Percentiles rank a stretch among this genome's conserved stretches.
Conservation (phyloP, 2,888 invertebrate genomes). For the Heliconius ethilla region DNA sequence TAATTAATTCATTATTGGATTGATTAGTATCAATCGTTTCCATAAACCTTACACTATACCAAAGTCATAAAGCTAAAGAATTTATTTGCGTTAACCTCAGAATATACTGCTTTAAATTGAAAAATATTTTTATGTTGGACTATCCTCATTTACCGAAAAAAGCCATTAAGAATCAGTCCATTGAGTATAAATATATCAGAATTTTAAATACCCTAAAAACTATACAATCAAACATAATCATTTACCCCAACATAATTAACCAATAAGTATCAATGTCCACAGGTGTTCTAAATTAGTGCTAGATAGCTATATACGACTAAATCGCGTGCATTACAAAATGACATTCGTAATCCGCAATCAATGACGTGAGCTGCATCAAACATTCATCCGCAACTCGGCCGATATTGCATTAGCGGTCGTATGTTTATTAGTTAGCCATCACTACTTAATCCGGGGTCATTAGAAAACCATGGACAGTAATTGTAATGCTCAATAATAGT, state of each 20-base stretch:
- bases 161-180: too few relatives aligned
- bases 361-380: slow-evolving; percentile 37
- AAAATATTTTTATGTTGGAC: too few relatives aligned
- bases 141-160: too few relatives aligned
- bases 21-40: neutral
- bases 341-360: slow-evolving; percentile 42
- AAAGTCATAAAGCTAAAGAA: too few relatives aligned
- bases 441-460: slow-evolving; percentile 36
- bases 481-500: neutral
- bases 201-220: too few relatives aligned
- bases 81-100: too few relatives aligned
- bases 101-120: too few relatives aligned
- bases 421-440: slow-evolving; percentile 39
- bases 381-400: slow-evolving; percentile 39
- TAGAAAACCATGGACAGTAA: slow-evolving; percentile 27
- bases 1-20: neutral
- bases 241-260: neutral
- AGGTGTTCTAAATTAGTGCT: slow-evolving; percentile 19
- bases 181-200: too few relatives aligned
- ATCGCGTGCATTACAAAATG: slow-evolving; percentile 39
- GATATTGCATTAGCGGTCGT: slow-evolving; percentile 43
- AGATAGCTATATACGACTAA: neutral
- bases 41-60: neutral
- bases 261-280: neutral
- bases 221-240: neutral